phyloP scores from a whole-genome alignment of 2,888 invertebrate genomes.

The Polydrusus cervinus region DNA sequence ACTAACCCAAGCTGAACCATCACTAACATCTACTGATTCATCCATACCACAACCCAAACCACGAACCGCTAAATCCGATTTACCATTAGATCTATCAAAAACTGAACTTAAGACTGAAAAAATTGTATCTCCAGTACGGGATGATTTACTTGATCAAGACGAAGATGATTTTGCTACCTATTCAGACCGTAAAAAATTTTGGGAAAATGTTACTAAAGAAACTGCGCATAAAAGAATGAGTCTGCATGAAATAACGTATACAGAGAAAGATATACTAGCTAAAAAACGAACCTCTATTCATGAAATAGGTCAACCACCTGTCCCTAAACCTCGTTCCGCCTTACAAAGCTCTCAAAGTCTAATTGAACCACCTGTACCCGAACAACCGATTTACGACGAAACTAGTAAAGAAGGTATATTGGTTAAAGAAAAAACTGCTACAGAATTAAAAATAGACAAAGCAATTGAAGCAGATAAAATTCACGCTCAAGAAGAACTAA shows the following conservation, averaged over 20 bases:
- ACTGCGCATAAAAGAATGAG: constrained; percentile 65
- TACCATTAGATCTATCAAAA: constrained; percentile 58
- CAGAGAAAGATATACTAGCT: constrained; percentile 59
- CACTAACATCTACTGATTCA: constrained; percentile 67
- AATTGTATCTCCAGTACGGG: constrained; percentile 64
- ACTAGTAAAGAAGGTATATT: constrained; percentile 39
- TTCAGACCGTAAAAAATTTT: constrained; percentile 72
- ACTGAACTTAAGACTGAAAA: constrained; percentile 59
- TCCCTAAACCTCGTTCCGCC: constrained; percentile 70
- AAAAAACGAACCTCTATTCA: constrained; percentile 67
- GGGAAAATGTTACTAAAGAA: constrained; percentile 71
- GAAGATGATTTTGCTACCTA: constrained; percentile 68
- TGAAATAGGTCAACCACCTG: constrained; percentile 67
- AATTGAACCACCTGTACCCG: constrained; percentile 57
- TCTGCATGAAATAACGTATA: constrained; percentile 61
- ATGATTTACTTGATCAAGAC: constrained; percentile 64
- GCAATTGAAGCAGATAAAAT: constrained; percentile 50
- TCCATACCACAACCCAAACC: constrained; percentile 73
- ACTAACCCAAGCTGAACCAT: constrained; percentile 66
- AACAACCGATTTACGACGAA: constrained; percentile 44
- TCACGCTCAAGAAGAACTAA: constrained; percentile 45
- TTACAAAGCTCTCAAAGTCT: constrained; percentile 63
- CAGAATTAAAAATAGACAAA: constrained; percentile 45
- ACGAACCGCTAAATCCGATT: constrained; percentile 65
- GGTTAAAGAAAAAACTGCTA: constrained; percentile 34